These are phyloP conservation scores for Chrysomela aeneicollis DNA, from an alignment of 2,888 invertebrate genomes.

Conservation along the genomic window DNA sequence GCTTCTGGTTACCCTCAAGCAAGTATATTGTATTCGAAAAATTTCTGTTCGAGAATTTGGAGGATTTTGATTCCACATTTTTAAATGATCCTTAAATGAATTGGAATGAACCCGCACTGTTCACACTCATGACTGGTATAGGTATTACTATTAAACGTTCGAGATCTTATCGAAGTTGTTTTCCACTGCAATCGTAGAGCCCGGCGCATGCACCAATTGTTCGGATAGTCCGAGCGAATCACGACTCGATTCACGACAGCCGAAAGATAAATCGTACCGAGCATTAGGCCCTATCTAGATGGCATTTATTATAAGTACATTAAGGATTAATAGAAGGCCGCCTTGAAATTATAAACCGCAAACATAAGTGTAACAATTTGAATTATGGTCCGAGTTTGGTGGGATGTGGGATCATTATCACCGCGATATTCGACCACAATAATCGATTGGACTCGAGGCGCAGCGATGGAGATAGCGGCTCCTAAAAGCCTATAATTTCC, in stretches of 20 bases:
- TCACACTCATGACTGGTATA: no score
- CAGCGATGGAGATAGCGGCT: conserved; percentile 59
- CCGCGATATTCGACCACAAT: conserved; percentile 57
- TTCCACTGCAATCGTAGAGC: not conserved
- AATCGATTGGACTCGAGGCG: conserved; percentile 61
- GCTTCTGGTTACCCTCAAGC: no score
- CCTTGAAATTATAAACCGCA: conserved; percentile 59
- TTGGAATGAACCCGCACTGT: no score
- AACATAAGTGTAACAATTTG: conserved; percentile 59
- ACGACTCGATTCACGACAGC: conserved; percentile 22
- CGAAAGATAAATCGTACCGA: conserved; percentile 34
- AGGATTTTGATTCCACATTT: no score
- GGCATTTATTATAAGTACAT: conserved; percentile 51
- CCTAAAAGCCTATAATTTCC: conserved; percentile 62
- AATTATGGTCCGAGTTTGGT: conserved; percentile 58
- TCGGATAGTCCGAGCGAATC: conserved; percentile 10
- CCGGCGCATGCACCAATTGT: not conserved
- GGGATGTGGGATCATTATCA: conserved; percentile 55
- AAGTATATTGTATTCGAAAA: no score
- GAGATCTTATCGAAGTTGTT: no score
- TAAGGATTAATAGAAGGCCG: conserved; percentile 52
- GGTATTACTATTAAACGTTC: no score
- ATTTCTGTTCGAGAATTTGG: no score
- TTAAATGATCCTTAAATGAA: no score
- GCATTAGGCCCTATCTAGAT: conserved; percentile 41